These are phyloP conservation scores for Ellobium chinense DNA, from an alignment of 2,888 invertebrate species.

Conservation along the genomic window DNA sequence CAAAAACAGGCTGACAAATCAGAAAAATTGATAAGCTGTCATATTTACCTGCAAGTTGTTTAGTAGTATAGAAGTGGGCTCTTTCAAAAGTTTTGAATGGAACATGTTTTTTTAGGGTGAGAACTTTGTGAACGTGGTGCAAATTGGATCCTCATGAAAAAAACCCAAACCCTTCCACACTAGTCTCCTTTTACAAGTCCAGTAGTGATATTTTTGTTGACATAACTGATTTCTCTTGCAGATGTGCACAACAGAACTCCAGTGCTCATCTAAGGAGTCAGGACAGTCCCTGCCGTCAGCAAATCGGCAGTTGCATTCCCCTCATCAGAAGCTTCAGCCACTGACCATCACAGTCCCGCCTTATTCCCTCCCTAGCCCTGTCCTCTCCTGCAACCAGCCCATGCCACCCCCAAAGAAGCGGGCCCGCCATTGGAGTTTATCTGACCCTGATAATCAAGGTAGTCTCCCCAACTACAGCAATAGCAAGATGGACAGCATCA, in stretches of 20 bases:
- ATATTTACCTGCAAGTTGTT: no score
- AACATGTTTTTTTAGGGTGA: no score
- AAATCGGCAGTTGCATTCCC: background rate
- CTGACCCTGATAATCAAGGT: background rate
- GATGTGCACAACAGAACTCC: constrained; percentile 45
- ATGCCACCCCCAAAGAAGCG: constrained; percentile 49
- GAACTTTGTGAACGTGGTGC: no score
- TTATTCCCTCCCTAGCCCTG: background rate
- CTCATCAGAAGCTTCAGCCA: background rate
- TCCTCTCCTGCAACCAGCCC: background rate
- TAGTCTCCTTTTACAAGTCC: no score
- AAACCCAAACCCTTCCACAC: no score
- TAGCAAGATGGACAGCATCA: background rate
- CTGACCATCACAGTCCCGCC: background rate
- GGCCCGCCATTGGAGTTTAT: constrained; percentile 46
- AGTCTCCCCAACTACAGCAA: background rate
- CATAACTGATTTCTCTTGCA: constrained; percentile 16
- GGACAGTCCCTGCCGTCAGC: background rate
- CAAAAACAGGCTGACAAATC: no score
- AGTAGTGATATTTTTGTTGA: no score
- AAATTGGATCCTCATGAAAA: no score
- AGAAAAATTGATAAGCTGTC: no score
- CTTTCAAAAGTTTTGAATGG: no score
- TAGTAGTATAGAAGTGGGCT: no score
- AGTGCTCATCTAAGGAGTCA: background rate